These are phyloP conservation scores for Chionoecetes opilio DNA, from an alignment of 1,140 invertebrate species.

Conservation along the genomic window DNA sequence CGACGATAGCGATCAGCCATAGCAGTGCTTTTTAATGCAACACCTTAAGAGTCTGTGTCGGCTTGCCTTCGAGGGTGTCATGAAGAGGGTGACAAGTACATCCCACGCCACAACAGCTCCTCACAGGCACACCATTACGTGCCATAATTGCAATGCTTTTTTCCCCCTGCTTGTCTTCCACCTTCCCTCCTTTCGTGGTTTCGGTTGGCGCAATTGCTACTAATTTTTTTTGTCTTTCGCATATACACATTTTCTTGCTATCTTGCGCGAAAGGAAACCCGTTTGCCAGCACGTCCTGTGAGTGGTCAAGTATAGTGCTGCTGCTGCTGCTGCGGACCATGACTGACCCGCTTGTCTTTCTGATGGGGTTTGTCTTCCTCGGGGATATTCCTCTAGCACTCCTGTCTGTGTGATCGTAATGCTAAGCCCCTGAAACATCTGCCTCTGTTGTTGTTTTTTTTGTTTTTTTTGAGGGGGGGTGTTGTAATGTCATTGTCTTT, in stretches of 20 bases:
- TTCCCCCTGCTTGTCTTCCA: neutral
- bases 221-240: neutral
- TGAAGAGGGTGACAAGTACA: neutral
- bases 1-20: conserved; percentile 41
- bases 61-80: neutral
- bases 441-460: too few relatives aligned
- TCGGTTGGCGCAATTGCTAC: neutral
- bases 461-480: too few relatives aligned
- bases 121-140: neutral
- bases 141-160: conserved; percentile 9
- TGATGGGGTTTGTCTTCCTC: neutral
- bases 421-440: neutral
- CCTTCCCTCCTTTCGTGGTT: neutral
- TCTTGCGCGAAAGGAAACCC: neutral
- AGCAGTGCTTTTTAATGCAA: conserved; percentile 48
- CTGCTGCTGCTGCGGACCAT: conserved; percentile 10
- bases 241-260: neutral
- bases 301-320: neutral
- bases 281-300: conserved; percentile 1
- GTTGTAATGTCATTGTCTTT: neutral
- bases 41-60: neutral
- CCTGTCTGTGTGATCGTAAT: conserved; percentile 2
- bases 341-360: neutral
- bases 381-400: neutral
- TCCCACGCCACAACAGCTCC: neutral